A percentile compares a stretch with the other conserved stretches of the same genome.
These are phyloP conservation scores for Taphrorychus bicolor DNA, from an alignment of 2,888 invertebrate species.

Conservation along the genomic window DNA sequence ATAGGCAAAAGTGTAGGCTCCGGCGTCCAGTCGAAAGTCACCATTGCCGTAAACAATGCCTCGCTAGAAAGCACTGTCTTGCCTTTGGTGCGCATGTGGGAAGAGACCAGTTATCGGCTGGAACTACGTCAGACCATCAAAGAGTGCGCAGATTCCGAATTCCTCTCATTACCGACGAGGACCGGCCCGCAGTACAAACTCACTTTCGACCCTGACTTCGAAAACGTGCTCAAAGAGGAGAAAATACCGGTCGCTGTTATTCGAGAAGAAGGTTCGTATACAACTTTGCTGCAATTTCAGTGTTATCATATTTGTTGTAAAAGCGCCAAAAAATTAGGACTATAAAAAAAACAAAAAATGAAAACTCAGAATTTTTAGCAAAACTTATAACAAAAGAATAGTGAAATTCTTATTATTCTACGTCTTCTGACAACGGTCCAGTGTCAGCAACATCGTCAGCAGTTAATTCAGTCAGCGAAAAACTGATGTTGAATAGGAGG, in stretches of 20 bases:
- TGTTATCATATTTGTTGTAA: no score
- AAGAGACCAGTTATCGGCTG: slow-evolving; percentile 91
- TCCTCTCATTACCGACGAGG: slow-evolving; percentile 70
- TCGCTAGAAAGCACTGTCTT: slow-evolving; percentile 71
- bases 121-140: slow-evolving; percentile 86
- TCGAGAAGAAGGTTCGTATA: slow-evolving; percentile 96
- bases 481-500: slow-evolving; percentile 5
- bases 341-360: background rate
- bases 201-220: slow-evolving; percentile 72
- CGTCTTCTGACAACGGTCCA: slow-evolving; percentile 1
- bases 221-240: slow-evolving; percentile 58
- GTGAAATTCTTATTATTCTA: no score
- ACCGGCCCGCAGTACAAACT: slow-evolving; percentile 75
- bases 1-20: slow-evolving; percentile 73
- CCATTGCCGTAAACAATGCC: slow-evolving; percentile 67
- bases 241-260: slow-evolving; percentile 83
- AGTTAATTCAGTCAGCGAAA: background rate
- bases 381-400: no score
- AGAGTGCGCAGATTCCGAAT: slow-evolving; percentile 82
- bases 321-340: background rate
- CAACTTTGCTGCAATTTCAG: no score
- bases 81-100: slow-evolving; percentile 85
- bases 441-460: background rate
- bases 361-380: background rate
- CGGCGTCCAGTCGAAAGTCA: slow-evolving; percentile 71